Conservation (phyloP, 92 coral and sea anemone genomes). For the Epizoanthus scotinus region DNA sequence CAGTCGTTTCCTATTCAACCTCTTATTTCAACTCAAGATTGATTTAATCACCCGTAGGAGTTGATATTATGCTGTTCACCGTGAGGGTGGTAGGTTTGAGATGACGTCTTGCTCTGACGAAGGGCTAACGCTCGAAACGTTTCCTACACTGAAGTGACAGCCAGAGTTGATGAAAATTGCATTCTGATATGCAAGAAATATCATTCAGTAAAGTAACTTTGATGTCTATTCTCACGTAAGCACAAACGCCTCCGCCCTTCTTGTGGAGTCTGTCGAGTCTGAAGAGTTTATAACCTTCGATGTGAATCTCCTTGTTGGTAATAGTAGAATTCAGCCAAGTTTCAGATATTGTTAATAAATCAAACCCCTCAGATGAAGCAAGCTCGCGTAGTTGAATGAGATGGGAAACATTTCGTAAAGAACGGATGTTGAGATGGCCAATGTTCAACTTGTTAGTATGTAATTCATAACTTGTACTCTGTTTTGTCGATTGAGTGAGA, state of each 20-base stretch:
- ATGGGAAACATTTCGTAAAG: conserved; percentile 42
- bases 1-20: too few relatives aligned
- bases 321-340: conserved; percentile 49
- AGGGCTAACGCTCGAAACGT: too few relatives aligned
- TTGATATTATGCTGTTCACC: too few relatives aligned
- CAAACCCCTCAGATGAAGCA: conserved; percentile 4
- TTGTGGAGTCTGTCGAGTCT: conserved; percentile 46
- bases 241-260: conserved; percentile 56
- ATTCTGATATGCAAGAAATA: conserved; percentile 45
- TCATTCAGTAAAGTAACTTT: conserved; percentile 52
- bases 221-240: conserved; percentile 54
- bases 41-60: too few relatives aligned
- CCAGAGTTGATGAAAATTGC: conserved; percentile 62
- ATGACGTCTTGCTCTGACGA: too few relatives aligned
- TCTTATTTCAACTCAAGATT: too few relatives aligned
- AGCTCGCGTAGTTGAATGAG: conserved; percentile 45
- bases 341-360: conserved; percentile 44
- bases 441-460: conserved; percentile 9
- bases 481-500: too few relatives aligned
- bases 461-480: too few relatives aligned
- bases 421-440: conserved; percentile 47
- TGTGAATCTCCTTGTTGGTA: conserved; percentile 39
- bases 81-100: too few relatives aligned
- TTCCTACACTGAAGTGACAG: conserved; percentile 46
- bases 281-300: conserved; percentile 37